These are phyloP conservation scores for Brachyalestes nurse DNA, from an alignment of 2,797 vertebrate species.

Conservation along the genomic window DNA sequence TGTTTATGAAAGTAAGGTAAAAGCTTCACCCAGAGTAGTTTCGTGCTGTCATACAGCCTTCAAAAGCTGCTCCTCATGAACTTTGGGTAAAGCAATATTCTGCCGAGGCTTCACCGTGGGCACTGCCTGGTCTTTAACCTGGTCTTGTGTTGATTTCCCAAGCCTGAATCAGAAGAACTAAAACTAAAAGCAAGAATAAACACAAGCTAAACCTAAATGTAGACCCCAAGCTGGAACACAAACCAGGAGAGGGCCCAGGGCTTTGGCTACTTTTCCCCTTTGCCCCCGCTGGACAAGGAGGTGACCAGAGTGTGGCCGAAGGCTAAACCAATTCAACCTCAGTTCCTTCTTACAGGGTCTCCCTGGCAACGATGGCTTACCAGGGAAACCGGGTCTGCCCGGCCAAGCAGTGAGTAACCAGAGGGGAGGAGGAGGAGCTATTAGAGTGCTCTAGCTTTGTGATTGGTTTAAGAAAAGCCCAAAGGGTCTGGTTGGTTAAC, in stretches of 20 bases:
- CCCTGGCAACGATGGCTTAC: constrained; percentile 92
- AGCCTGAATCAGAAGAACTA: constrained; percentile 48
- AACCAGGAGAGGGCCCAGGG: constrained; percentile 56
- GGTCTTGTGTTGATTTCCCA: constrained; percentile 64
- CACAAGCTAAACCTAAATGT: constrained; percentile 53
- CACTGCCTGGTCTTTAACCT: constrained; percentile 66
- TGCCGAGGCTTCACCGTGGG: constrained; percentile 50
- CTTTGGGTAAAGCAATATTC: constrained; percentile 25
- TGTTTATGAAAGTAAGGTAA: constrained; percentile 8
- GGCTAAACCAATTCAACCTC: constrained; percentile 80
- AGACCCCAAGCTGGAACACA: constrained; percentile 53
- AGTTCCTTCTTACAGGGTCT: constrained; percentile 90
- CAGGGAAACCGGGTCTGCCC: constrained; percentile 87
- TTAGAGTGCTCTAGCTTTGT: constrained; percentile 51
- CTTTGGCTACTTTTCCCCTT: constrained; percentile 63
- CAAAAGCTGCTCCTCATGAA: constrained; percentile 24
- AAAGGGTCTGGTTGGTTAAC: constrained; percentile 53
- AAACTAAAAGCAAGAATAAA: constrained; percentile 43
- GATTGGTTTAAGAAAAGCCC: constrained; percentile 47
- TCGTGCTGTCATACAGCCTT: constrained; percentile 16
- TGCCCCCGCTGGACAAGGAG: constrained; percentile 71
- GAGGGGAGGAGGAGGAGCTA: constrained; percentile 64
- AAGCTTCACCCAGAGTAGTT: constrained; percentile 4
- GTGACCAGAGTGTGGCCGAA: constrained; percentile 66
- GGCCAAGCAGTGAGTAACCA: constrained; percentile 86